Evolutionary conservation across 2,888 invertebrate genomes (phyloP), one percentile per base, ranked within the genome.

Genomic region (Macrosiphum euphorbiae): DNA sequence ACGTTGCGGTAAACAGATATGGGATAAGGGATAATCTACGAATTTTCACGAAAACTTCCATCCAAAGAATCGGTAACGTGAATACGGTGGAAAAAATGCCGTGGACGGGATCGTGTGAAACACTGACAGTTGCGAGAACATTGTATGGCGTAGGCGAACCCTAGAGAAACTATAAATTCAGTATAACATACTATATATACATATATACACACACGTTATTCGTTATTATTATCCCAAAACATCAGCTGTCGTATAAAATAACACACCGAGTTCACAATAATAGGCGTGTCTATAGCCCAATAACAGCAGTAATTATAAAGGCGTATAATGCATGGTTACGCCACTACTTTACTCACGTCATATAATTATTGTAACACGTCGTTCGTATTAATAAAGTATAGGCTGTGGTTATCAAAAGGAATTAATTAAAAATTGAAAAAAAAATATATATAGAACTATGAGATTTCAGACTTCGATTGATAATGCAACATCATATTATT

Each of bases 181-280:
- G 78, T 20, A 78, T 78, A 78, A 78, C 35, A 41, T 35, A 78
- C 35, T 35, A 7, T 35, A 7, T 55, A 52, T 52, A 52, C 16
- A 47, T 52, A 44, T 7, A 13, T n/a, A 67, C n/a, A n/a, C n/a
- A 16, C 8, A 58, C 8, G 8, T 58, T 26, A 58, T 58, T 26
- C 26, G 58, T 58, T 58, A 58, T 58, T 78, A 78, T 78, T 78
- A 78, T 78, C 35, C 78, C 20, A 7, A 78, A 78, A 35, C 78
- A 35, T 78, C 78, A 78, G 78, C 35, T 78, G 78, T 78, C 78
- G 78, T 78, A 78, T 78, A 78, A 78, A 78, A 78, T 78, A 78
- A 20, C 78, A 35, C 78, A 41, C 20, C 7, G 35, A 52, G 52
- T 52, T 35, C 28, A 52, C n/a, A 35, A 35, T 78, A 78, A 78